Evolutionary conservation across 92 coral and sea anemone genomes (phyloP).

Genomic region (Nematostella vectensis): DNA sequence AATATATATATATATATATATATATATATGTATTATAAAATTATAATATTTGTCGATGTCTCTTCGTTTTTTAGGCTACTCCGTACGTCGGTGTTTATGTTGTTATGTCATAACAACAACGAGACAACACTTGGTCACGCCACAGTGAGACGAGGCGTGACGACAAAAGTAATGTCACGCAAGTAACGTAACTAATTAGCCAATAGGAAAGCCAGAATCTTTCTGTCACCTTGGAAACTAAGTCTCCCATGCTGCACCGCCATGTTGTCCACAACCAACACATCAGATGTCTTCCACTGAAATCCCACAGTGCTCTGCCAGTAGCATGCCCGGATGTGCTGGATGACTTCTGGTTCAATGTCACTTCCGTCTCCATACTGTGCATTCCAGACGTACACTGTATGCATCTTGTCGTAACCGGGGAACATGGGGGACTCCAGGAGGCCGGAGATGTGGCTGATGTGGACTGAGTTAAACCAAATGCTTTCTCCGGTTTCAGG

Average conservation of each 20-base stretch:
- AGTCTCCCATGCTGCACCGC: conserved; percentile 57
- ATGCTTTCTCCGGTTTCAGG: conserved; percentile 33
- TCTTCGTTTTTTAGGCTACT: no score
- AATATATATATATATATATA: no score
- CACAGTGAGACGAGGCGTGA: no score
- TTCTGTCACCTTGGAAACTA: conserved; percentile 56
- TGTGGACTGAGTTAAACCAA: conserved; percentile 40
- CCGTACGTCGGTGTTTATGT: no score
- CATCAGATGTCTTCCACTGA: conserved; percentile 58
- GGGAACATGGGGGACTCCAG: conserved; percentile 31
- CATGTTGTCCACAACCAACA: conserved; percentile 54
- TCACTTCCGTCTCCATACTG: conserved; percentile 67
- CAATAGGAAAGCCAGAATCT: conserved; percentile 32
- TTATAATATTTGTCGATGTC: no score
- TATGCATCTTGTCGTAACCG: conserved; percentile 26
- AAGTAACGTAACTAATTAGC: no score
- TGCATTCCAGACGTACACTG: conserved; percentile 30
- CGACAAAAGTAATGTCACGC: no score
- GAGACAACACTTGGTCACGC: no score
- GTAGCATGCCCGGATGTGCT: conserved; percentile 59
- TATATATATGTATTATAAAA: no score
- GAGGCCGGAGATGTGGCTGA: conserved; percentile 15
- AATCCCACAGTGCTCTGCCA: conserved; percentile 76
- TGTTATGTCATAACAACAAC: no score
- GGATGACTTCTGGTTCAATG: conserved; percentile 52